Evolutionary conservation across 2,888 invertebrate species (phyloP).

Genomic region (Orchesellides sinensis): DNA sequence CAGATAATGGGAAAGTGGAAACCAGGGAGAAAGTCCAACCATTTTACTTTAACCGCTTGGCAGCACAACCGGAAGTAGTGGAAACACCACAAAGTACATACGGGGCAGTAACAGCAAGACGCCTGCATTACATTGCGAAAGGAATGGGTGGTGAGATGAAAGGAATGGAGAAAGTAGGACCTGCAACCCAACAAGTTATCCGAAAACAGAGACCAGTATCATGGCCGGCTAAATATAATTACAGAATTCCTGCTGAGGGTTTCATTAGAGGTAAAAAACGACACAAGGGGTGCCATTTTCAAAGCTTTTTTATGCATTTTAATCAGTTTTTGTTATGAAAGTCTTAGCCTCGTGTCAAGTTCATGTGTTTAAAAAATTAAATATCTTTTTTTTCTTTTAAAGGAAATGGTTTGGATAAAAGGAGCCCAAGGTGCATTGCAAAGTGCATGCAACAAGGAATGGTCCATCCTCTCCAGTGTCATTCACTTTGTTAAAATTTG

Average conservation of each 20-base stretch:
- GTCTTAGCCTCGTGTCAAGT: no score
- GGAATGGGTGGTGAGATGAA: slow-evolving; percentile 22
- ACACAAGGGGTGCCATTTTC: background rate
- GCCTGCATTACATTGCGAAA: background rate
- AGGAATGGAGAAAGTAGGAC: background rate
- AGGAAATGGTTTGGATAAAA: slow-evolving; percentile 71
- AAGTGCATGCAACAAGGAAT: slow-evolving; percentile 76
- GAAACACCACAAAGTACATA: background rate
- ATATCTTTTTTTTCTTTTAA: slow-evolving; percentile 14
- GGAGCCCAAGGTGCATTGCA: slow-evolving; percentile 76
- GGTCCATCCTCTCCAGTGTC: slow-evolving; percentile 77
- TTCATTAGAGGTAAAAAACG: slow-evolving; percentile 36
- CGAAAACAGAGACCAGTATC: slow-evolving; percentile 10
- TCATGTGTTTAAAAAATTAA: background rate
- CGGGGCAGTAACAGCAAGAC: background rate
- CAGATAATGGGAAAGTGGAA: background rate
- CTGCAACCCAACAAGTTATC: slow-evolving; percentile 9
- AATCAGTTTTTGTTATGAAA: background rate
- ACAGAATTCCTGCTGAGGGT: slow-evolving; percentile 43
- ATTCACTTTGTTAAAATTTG: slow-evolving; percentile 76
- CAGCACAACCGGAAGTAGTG: background rate
- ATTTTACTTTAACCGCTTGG: slow-evolving; percentile 10
- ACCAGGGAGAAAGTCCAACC: slow-evolving; percentile 14
- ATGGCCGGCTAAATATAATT: slow-evolving; percentile 40
- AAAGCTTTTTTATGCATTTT: background rate